Evolutionary conservation across 2,797 vertebrate species (phyloP), one percentile per base, ranked within the genome.

Genomic region (Meda fulgida): DNA sequence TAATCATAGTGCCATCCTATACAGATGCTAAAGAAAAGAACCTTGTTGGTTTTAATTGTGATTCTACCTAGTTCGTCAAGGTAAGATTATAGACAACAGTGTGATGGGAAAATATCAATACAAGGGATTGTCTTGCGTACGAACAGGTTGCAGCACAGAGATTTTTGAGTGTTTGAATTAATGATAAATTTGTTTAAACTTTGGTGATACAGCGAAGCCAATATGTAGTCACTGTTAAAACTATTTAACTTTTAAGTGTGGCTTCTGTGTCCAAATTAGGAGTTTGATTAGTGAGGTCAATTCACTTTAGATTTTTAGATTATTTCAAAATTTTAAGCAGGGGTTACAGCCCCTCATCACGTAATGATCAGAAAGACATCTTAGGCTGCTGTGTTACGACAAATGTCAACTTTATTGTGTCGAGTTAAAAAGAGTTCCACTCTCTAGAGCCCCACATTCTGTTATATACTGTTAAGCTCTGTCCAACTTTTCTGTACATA

Each of bases 21-120:
- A 76, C 43, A 78, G 55, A 85, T n/a, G 55, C 67, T 26, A 60
- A 81, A 73, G 82, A 81, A 71, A 86, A 78, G 29, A 76, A 86
- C 53, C 21, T 80, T 76, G 51, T 60, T 60, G 40, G 13, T 65
- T 87, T 85, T 70, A 81, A 84, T 63, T 71, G 75, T 83, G 51
- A 70, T 26, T 26, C 48, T 46, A 26, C 40, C 76, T 55, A 72
- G n/a, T 48, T 48, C 7, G 0, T 77, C 55, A 75, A 31, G 51
- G 72, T 40, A 70, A 60, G n/a, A 29, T 34, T 71, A 21, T 66
- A 66, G 53, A 78, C 29, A 72, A 14, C 13, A 60, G 10, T 40
- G 13, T 51, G 18, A 21, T 14, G 29, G 34, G 58, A 7, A 51
- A 71, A 84, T 69, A 38, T 4, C 36, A 40, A 34, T 19, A 60